Evolutionary conservation across 1,140 invertebrate species (phyloP).

Genomic region (Apis laboriosa): DNA sequence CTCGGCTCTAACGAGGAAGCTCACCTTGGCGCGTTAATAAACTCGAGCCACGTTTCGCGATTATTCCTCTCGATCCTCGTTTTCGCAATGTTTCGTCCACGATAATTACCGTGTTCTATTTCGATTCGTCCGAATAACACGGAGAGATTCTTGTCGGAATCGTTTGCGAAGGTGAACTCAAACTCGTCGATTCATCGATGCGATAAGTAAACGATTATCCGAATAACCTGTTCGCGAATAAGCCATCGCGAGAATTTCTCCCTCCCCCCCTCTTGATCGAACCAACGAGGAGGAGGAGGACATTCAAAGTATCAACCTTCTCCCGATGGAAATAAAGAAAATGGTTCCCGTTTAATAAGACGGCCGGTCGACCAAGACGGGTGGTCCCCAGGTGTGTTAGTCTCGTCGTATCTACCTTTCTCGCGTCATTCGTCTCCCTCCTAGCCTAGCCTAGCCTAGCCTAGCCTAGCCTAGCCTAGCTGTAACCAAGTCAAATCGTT

Average conservation of each 20-base stretch:
- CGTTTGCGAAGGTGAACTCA: background rate
- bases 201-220: slow-evolving; percentile 5
- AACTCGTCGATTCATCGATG: background rate
- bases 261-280: too few relatives aligned
- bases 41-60: slow-evolving; percentile 35
- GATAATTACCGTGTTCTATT: slow-evolving; percentile 37
- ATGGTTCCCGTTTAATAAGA: slow-evolving; percentile 79
- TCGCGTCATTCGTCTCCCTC: background rate
- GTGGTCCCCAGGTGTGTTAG: slow-evolving; percentile 65
- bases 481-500: background rate
- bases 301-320: background rate
- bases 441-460: background rate
- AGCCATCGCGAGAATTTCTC: background rate
- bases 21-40: slow-evolving; percentile 68
- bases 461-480: background rate
- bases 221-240: background rate
- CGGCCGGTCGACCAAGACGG: slow-evolving; percentile 57
- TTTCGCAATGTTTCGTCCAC: slow-evolving; percentile 26
- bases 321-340: slow-evolving; percentile 74
- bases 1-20: slow-evolving; percentile 59
- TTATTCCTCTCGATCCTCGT: slow-evolving; percentile 15
- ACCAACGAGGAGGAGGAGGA: too few relatives aligned
- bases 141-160: background rate
- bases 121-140: background rate
- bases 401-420: background rate